These are phyloP conservation scores for Drymonia ruficornis DNA, from an alignment of 2,888 invertebrate genomes.

Conservation along the genomic window DNA sequence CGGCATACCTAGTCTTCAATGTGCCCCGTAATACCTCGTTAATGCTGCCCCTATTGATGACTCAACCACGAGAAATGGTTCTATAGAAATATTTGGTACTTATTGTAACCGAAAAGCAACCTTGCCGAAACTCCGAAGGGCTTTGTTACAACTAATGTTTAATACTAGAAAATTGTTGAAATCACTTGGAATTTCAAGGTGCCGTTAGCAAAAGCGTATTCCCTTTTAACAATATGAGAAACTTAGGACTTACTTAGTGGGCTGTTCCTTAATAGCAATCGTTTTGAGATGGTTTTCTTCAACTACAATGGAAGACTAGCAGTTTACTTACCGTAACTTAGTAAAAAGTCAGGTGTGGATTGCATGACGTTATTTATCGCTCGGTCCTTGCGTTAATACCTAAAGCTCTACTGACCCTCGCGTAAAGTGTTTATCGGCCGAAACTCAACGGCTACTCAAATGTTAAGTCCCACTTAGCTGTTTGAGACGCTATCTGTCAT, in stretches of 20 bases:
- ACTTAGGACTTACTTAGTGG: too few species aligned
- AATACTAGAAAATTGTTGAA: background rate
- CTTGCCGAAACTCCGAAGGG: background rate
- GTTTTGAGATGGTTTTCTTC: background rate
- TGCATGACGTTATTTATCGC: too few species aligned
- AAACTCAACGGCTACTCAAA: too few species aligned
- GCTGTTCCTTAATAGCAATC: background rate
- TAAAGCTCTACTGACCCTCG: too few species aligned
- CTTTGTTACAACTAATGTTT: background rate
- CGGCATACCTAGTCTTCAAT: background rate
- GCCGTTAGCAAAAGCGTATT: background rate
- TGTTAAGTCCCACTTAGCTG: too few species aligned
- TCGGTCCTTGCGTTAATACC: too few species aligned
- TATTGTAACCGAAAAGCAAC: slow-evolving; percentile 7
- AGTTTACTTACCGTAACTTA: too few species aligned
- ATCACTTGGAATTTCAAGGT: background rate
- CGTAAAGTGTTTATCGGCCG: too few species aligned
- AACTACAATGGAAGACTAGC: background rate
- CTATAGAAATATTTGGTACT: slow-evolving; percentile 8
- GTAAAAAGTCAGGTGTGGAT: too few species aligned
- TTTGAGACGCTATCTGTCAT: too few species aligned
- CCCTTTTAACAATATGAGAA: background rate
- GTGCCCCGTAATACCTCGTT: slow-evolving; percentile 4
- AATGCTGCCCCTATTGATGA: background rate
- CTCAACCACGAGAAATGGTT: slow-evolving; percentile 5